These are phyloP conservation scores for Cuniculus paca DNA, from an alignment of 2,797 vertebrate species.

Conservation along the genomic window DNA sequence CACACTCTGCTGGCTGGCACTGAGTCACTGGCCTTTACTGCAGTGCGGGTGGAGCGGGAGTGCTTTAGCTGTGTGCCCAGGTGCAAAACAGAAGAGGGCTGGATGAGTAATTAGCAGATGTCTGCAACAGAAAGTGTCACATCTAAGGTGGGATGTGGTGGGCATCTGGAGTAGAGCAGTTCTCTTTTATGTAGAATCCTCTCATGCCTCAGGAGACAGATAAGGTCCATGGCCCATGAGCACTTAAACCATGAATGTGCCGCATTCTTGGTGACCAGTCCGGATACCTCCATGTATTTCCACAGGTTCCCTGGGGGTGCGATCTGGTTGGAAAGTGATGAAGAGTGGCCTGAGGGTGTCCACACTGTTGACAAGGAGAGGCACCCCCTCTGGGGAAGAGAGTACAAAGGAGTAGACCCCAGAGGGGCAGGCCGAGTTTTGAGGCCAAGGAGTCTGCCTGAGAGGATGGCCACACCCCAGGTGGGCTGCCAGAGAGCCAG, in stretches of 20 bases:
- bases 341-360: slow-evolving; percentile 6
- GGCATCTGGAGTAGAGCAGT: background rate
- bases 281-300: background rate
- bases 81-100: slow-evolving; percentile 28
- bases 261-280: slow-evolving; percentile 8
- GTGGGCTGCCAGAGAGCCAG: background rate
- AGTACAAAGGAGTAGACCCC: background rate
- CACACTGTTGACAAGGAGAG: slow-evolving; percentile 21
- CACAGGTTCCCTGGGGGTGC: slow-evolving; percentile 10
- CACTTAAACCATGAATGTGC: slow-evolving; percentile 44
- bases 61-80: background rate
- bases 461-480: background rate
- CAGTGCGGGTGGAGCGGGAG: background rate
- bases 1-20: background rate
- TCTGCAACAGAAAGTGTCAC: slow-evolving; percentile 39
- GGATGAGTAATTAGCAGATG: background rate
- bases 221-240: background rate
- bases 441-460: background rate
- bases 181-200: background rate
- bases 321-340: slow-evolving; percentile 44
- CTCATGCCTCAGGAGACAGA: background rate
- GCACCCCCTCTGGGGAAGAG: background rate
- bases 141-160: background rate
- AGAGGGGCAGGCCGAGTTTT: background rate
- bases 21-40: slow-evolving; percentile 22